These are phyloP conservation scores for Lepidochrysops patricia DNA, from an alignment of 2,888 invertebrate species.

Conservation along the genomic window DNA sequence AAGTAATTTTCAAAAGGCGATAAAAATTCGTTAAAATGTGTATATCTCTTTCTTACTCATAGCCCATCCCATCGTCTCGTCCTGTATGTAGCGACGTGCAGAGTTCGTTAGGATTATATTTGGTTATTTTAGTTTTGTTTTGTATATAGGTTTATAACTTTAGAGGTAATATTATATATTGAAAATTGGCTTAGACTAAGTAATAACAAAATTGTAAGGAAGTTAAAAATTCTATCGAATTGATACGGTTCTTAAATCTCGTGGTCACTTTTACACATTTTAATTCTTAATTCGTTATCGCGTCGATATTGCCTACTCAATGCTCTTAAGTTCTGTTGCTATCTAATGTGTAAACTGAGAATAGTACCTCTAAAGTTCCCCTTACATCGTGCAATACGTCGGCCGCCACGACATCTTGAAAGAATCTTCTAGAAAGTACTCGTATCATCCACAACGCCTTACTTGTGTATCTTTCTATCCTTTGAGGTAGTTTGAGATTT, in stretches of 20 bases:
- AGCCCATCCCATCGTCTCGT: constrained; percentile 32
- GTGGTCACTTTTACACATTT: no score
- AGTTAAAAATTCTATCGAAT: not conserved
- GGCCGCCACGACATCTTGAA: constrained; percentile 26
- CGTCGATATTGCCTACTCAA: no score
- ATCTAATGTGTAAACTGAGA: not conserved
- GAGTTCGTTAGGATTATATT: constrained; percentile 23
- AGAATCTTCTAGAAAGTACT: constrained; percentile 48
- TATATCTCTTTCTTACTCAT: constrained; percentile 39
- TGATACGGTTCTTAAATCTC: no score
- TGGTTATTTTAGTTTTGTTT: constrained; percentile 30
- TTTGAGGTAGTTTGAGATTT: constrained; percentile 62
- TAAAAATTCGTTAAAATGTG: constrained; percentile 23
- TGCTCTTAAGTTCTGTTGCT: not conserved
- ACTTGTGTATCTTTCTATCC: constrained; percentile 73
- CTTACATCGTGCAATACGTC: constrained; percentile 18
- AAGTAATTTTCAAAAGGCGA: constrained; percentile 17
- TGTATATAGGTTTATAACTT: constrained; percentile 26
- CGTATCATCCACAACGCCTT: constrained; percentile 67
- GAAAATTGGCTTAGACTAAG: no score
- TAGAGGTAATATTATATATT: constrained; percentile 27
- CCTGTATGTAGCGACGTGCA: constrained; percentile 25
- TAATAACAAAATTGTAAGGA: not conserved
- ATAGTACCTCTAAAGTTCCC: constrained; percentile 17
- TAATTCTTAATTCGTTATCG: no score